A percentile compares a stretch with the other conserved stretches of the same genome.
Conservation (phyloP, 2,797 vertebrate species). For the Crax fasciolata region DNA sequence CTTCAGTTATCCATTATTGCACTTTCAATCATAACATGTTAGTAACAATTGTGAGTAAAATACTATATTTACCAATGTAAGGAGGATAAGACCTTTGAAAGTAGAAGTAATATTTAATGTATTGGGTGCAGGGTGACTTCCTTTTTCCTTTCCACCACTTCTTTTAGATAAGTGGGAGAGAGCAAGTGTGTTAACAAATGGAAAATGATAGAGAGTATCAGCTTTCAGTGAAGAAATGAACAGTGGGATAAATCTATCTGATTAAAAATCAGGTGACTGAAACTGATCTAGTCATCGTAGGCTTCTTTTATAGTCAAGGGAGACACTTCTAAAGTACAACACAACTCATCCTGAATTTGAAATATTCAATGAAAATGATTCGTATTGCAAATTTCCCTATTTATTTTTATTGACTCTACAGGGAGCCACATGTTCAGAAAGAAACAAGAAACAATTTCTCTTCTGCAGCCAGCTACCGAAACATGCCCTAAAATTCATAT, state of each 20-base stretch:
- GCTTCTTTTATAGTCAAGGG: neutral
- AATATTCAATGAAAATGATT: neutral
- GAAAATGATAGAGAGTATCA: neutral
- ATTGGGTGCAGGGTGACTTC: neutral
- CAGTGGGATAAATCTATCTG: neutral
- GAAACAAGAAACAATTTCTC: neutral
- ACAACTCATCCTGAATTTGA: neutral
- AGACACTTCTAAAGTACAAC: neutral
- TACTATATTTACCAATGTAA: neutral
- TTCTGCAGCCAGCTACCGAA: neutral
- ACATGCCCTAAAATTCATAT: neutral
- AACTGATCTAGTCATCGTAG: neutral
- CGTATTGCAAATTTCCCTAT: neutral
- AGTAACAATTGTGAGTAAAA: neutral
- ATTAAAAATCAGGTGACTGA: neutral
- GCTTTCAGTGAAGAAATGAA: neutral
- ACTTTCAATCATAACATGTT: neutral
- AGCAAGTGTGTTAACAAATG: neutral
- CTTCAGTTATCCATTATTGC: neutral
- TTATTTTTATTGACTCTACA: neutral
- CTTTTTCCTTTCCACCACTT: neutral
- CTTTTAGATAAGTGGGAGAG: neutral
- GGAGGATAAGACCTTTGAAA: neutral
- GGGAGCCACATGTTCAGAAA: neutral
- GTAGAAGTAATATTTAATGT: neutral